phyloP scores from a whole-genome alignment of 2,113 vertebrate species.

The Semicossyphus pulcher region DNA sequence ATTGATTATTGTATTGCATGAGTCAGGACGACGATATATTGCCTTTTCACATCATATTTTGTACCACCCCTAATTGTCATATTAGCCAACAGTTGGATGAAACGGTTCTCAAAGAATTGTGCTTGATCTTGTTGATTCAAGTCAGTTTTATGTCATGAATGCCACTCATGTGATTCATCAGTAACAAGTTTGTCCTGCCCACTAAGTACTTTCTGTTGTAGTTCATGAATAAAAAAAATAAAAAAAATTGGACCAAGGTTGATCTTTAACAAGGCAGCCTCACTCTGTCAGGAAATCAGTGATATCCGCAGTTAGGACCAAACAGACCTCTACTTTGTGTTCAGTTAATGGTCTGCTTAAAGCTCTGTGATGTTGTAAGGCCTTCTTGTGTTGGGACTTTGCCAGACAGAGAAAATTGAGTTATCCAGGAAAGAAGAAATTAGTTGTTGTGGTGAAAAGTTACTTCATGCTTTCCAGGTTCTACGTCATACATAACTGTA shows the following conservation, averaged over 20 bases:
- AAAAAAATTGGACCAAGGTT: background rate
- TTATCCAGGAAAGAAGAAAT: background rate
- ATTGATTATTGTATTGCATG: too few relatives aligned
- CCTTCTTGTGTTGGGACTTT: slow-evolving; percentile 6
- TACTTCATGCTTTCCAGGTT: background rate
- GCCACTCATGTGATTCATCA: slow-evolving; percentile 22
- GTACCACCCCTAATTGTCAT: too few relatives aligned
- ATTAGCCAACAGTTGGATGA: background rate
- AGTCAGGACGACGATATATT: too few relatives aligned
- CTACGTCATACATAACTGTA: background rate
- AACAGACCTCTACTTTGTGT: slow-evolving; percentile 42
- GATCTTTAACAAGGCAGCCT: slow-evolving; percentile 23
- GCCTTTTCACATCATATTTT: too few relatives aligned
- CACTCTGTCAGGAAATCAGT: slow-evolving; percentile 24
- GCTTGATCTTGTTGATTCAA: background rate
- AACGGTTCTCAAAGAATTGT: background rate
- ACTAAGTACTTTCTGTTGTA: slow-evolving; percentile 1
- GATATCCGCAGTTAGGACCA: slow-evolving; percentile 20
- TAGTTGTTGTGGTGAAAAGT: slow-evolving; percentile 7
- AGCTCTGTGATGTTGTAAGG: slow-evolving; percentile 10
- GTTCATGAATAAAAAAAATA: too few relatives aligned
- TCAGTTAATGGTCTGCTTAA: slow-evolving; percentile 14
- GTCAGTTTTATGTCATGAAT: background rate
- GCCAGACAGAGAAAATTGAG: slow-evolving; percentile 20
- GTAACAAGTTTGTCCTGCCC: background rate